Percentiles rank a stretch among this genome's conserved stretches.
These are phyloP conservation scores for Acanthosoma haemorrhoidale DNA, from an alignment of 2,888 invertebrate species.

Conservation along the genomic window DNA sequence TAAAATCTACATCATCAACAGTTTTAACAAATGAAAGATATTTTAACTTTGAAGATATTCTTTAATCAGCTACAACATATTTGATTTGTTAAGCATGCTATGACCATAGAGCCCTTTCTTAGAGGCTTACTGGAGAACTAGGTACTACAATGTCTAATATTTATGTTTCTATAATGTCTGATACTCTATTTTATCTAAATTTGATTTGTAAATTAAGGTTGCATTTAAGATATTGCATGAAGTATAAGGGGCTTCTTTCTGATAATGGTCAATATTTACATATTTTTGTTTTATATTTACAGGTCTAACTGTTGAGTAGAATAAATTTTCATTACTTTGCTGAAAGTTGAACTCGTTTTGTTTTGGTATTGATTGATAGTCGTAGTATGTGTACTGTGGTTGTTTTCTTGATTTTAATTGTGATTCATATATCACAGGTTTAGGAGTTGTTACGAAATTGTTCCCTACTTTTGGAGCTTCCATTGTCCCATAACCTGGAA, in stretches of 20 bases:
- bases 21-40: too few species aligned
- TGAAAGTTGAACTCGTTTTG: constrained; percentile 28
- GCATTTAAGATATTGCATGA: constrained; percentile 64
- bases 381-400: constrained; percentile 29
- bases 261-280: constrained; percentile 31
- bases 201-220: too few species aligned
- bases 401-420: constrained; percentile 44
- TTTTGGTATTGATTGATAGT: constrained; percentile 36
- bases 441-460: constrained; percentile 47
- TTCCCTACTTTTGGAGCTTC: constrained; percentile 46
- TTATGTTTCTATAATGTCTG: too few species aligned
- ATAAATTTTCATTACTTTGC: not conserved
- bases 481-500: constrained; percentile 40
- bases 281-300: not conserved
- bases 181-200: too few species aligned
- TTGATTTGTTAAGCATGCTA: too few species aligned
- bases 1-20: too few species aligned
- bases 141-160: too few species aligned
- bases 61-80: too few species aligned
- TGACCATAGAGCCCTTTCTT: too few species aligned
- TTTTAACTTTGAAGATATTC: too few species aligned
- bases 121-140: too few species aligned
- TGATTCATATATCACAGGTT: constrained; percentile 45
- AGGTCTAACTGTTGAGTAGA: constrained; percentile 44
- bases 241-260: constrained; percentile 55